phyloP scores from a whole-genome alignment of 1,140 invertebrate species.

The Hermetia illucens region DNA sequence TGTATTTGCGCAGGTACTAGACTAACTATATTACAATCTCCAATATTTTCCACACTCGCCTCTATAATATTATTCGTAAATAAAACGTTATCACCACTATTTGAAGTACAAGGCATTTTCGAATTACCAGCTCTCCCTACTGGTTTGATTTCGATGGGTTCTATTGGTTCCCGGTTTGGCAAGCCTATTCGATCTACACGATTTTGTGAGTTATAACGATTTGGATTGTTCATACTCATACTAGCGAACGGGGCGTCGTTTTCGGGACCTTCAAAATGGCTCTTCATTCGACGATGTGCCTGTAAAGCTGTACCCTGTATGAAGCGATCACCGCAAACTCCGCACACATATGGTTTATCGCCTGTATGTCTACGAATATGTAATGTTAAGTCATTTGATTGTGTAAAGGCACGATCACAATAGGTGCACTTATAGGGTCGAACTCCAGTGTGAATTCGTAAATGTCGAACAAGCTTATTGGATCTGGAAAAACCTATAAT shows the following conservation, averaged over 20 bases:
- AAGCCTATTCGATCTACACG: constrained; percentile 4
- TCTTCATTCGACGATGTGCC: constrained; percentile 20
- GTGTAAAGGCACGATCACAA: constrained; percentile 42
- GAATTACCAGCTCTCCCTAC: too few relatives aligned
- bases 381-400: constrained; percentile 40
- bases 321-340: constrained; percentile 23
- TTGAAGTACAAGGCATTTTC: too few relatives aligned
- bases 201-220: constrained; percentile 1
- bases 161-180: too few relatives aligned
- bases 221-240: constrained; percentile 6
- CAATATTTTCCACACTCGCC: too few relatives aligned
- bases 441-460: constrained; percentile 41
- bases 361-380: constrained; percentile 39
- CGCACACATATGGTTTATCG: constrained; percentile 36
- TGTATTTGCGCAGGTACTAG: too few relatives aligned
- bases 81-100: too few relatives aligned
- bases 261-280: constrained; percentile 18
- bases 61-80: too few relatives aligned
- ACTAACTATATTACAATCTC: too few relatives aligned
- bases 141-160: too few relatives aligned
- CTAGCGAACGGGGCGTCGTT: constrained; percentile 1
- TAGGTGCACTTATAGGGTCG: constrained; percentile 41
- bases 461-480: constrained; percentile 43
- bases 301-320: constrained; percentile 27
- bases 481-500: constrained; percentile 36